Evolutionary conservation across 2,797 vertebrate genomes (phyloP).

Genomic region (Pseudomugil tenellus): DNA sequence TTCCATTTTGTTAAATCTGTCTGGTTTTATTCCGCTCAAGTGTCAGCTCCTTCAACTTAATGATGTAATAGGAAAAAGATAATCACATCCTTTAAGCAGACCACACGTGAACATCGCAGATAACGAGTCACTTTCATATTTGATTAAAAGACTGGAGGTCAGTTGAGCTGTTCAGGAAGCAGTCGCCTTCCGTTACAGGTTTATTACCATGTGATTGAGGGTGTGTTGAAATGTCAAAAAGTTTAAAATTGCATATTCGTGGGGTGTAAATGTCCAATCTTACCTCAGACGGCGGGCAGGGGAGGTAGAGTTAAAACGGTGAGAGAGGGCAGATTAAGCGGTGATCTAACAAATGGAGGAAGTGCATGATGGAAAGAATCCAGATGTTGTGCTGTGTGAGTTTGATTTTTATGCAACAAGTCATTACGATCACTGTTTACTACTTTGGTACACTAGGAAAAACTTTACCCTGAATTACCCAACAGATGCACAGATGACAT

Average conservation of each 20-base stretch:
- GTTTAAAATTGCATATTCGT: slow-evolving; percentile 39
- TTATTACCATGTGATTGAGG: slow-evolving; percentile 17
- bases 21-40: background rate
- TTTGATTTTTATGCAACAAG: slow-evolving; percentile 61
- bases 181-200: slow-evolving; percentile 31
- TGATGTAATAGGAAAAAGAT: slow-evolving; percentile 1
- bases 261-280: slow-evolving; percentile 32
- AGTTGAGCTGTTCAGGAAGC: background rate
- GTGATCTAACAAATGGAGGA: slow-evolving; percentile 71
- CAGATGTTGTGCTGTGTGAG: slow-evolving; percentile 32
- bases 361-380: slow-evolving; percentile 65
- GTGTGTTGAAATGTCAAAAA: slow-evolving; percentile 41
- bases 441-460: slow-evolving; percentile 40
- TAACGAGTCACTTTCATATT: slow-evolving; percentile 31
- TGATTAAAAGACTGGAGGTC: slow-evolving; percentile 12
- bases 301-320: slow-evolving; percentile 52
- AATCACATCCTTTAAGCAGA: slow-evolving; percentile 1
- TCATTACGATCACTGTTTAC: slow-evolving; percentile 55
- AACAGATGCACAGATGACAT: too few relatives aligned
- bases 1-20: background rate
- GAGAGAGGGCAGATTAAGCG: slow-evolving; percentile 62
- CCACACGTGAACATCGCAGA: background rate
- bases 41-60: background rate
- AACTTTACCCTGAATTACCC: slow-evolving; percentile 30
- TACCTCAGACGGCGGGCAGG: slow-evolving; percentile 41